phyloP scores from a whole-genome alignment of 2,113 vertebrate species.

The Castor canadensis region DNA sequence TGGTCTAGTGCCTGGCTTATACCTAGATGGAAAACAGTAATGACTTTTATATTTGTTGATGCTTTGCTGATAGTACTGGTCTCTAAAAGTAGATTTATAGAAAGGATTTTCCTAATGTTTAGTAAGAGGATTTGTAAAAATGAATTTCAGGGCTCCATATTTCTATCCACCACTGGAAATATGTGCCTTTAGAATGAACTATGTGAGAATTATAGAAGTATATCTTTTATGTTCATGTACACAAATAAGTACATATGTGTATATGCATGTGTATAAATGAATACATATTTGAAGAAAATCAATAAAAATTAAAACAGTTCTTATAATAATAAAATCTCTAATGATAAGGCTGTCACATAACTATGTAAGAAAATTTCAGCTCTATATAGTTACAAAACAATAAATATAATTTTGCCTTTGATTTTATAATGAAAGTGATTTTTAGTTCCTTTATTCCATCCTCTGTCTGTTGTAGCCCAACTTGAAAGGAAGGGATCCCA shows the following conservation, averaged over 20 bases:
- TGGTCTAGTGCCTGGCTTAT: neutral
- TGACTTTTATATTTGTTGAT: neutral
- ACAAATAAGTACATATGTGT: neutral
- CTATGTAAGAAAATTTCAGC: neutral
- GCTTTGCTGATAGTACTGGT: neutral
- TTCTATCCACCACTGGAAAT: neutral
- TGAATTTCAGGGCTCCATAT: neutral
- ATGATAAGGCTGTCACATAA: neutral
- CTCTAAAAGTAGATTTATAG: neutral
- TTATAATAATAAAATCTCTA: constrained; percentile 6
- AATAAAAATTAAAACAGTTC: neutral
- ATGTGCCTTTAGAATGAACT: neutral
- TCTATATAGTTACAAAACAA: neutral
- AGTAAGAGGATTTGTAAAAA: neutral
- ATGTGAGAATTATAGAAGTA: neutral
- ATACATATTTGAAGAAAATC: neutral
- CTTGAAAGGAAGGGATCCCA: neutral
- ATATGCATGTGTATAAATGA: neutral
- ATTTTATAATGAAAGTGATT: constrained; percentile 12
- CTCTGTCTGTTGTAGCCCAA: neutral
- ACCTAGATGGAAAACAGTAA: neutral
- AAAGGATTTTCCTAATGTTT: neutral
- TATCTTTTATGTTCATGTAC: neutral
- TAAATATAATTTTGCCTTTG: neutral
- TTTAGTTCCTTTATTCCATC: neutral